A percentile compares a stretch with the other conserved stretches of the same genome.
Conservation (phyloP, 2,113 vertebrate species). For the Protomyctophum bolini region DNA sequence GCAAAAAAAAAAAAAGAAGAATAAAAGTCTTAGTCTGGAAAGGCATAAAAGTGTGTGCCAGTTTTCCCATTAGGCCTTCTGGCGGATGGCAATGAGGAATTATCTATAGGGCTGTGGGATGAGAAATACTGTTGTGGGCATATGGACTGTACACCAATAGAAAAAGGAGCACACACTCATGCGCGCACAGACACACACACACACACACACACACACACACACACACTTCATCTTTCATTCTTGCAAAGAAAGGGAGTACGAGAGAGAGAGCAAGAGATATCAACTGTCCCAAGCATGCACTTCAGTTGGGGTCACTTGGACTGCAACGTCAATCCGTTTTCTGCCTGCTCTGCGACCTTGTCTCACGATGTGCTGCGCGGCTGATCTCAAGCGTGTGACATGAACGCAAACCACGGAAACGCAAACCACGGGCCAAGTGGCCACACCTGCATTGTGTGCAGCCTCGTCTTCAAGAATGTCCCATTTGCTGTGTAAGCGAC, state of each 20-base stretch:
- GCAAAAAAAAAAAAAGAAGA: too few relatives aligned
- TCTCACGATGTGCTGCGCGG: slow-evolving; percentile 56
- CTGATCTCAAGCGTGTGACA: slow-evolving; percentile 41
- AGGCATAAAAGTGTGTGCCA: too few relatives aligned
- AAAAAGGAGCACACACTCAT: not conserved
- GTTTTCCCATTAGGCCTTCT: too few relatives aligned
- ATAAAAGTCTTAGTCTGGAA: too few relatives aligned
- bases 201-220: slow-evolving; percentile 14
- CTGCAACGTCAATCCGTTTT: slow-evolving; percentile 63
- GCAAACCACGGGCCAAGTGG: slow-evolving; percentile 26
- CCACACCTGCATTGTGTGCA: slow-evolving; percentile 2
- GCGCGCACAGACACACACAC: slow-evolving; percentile 14
- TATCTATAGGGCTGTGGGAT: not conserved
- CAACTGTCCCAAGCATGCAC: slow-evolving; percentile 72
- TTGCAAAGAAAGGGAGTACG: slow-evolving; percentile 52
- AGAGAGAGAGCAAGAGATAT: slow-evolving; percentile 39
- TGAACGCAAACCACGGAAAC: slow-evolving; percentile 27
- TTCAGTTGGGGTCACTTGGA: slow-evolving; percentile 42
- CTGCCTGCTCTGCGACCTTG: slow-evolving; percentile 37
- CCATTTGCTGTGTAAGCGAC: slow-evolving; percentile 6
- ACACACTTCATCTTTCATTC: slow-evolving; percentile 59
- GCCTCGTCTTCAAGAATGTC: not conserved
- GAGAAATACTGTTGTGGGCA: slow-evolving; percentile 32
- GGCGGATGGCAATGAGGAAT: not conserved
- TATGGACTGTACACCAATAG: slow-evolving; percentile 40